These are phyloP conservation scores for Girardinus metallicus DNA, from an alignment of 2,797 vertebrate species.

Conservation along the genomic window DNA sequence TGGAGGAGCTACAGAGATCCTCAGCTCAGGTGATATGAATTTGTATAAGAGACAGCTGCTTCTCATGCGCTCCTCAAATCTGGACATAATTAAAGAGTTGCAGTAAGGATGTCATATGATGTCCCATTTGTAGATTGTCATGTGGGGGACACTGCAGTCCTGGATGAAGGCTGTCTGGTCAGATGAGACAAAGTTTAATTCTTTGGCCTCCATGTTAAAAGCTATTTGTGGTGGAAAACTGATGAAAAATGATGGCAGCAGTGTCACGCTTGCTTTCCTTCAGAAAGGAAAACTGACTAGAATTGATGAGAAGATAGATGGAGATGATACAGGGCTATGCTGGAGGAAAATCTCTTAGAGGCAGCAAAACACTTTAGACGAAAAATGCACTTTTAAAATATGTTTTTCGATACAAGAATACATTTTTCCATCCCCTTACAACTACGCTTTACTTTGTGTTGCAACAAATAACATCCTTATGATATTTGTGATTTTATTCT, in stretches of 20 bases:
- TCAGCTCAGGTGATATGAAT: not conserved
- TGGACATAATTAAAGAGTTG: not conserved
- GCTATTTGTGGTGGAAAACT: not conserved
- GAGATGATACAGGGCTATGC: not conserved
- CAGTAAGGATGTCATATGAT: not conserved
- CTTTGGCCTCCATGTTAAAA: not conserved
- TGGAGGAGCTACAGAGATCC: slow-evolving; percentile 2
- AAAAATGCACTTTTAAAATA: not conserved
- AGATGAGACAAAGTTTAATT: not conserved
- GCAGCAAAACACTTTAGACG: not conserved
- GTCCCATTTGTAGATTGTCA: not conserved
- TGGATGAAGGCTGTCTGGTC: not conserved
- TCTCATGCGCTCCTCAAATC: not conserved
- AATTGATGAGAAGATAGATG: not conserved
- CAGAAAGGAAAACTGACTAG: not conserved
- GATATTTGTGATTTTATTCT: not conserved
- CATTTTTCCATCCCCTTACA: not conserved
- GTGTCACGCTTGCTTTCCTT: not conserved
- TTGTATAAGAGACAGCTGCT: not conserved
- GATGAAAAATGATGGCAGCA: not conserved
- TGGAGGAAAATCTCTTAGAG: not conserved
- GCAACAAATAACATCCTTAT: not conserved
- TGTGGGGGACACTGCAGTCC: not conserved
- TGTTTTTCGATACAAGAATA: not conserved
- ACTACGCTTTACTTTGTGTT: not conserved